phyloP scores from a whole-genome alignment of 2,113 vertebrate genomes.

The Gymnobelideus leadbeateri region DNA sequence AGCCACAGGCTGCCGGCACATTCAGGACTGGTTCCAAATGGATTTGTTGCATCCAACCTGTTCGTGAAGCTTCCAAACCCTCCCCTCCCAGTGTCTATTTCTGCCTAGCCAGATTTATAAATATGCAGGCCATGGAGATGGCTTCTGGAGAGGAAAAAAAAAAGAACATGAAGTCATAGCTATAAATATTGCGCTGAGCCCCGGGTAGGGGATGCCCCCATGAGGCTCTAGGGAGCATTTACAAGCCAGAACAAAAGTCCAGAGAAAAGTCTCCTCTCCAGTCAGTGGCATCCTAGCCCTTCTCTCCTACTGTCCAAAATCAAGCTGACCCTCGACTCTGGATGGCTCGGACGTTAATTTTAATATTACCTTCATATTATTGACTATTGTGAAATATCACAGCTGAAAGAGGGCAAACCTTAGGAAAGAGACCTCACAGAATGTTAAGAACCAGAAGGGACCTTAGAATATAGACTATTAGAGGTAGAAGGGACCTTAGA shows the following conservation, averaged over 20 bases:
- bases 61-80: slow-evolving; percentile 57
- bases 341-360: background rate
- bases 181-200: slow-evolving; percentile 71
- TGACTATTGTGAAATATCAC: background rate
- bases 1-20: background rate
- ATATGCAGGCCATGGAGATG: slow-evolving; percentile 60
- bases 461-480: background rate
- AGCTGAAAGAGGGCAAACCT: background rate
- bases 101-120: slow-evolving; percentile 70
- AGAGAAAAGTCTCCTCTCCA: background rate
- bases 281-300: background rate
- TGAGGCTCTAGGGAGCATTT: background rate
- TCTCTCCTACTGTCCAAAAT: background rate
- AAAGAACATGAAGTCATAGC: slow-evolving; percentile 73
- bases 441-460: background rate
- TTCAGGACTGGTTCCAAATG: background rate
- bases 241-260: background rate
- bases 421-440: background rate
- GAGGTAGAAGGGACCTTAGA: background rate
- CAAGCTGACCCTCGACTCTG: background rate
- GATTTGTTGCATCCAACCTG: slow-evolving; percentile 19
- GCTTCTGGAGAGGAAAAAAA: slow-evolving; percentile 37
- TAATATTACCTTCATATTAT: background rate
- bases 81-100: slow-evolving; percentile 72
- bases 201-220: background rate